Conservation (phyloP, 2,888 invertebrate species). For the Scaptomyza flava region DNA sequence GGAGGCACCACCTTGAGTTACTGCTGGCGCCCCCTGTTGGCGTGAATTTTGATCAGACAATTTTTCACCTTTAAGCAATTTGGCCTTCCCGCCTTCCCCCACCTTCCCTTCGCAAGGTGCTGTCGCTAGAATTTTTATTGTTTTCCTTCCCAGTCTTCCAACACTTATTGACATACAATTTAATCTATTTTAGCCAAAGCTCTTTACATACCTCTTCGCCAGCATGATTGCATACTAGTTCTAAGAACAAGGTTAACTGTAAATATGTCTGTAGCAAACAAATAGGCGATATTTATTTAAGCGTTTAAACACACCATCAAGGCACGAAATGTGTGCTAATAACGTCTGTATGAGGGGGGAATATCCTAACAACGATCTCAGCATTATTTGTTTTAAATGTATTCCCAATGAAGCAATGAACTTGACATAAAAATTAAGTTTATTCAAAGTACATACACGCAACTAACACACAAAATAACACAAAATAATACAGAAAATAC, state of each 20-base stretch:
- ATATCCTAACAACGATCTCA: background rate
- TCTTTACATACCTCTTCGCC: conserved; percentile 24
- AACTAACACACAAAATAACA: background rate
- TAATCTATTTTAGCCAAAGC: conserved; percentile 52
- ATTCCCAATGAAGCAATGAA: background rate
- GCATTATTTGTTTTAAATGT: background rate
- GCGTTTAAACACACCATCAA: too few relatives aligned
- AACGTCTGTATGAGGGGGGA: too few relatives aligned
- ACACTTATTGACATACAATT: conserved; percentile 48
- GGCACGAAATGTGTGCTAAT: too few relatives aligned
- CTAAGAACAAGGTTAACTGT: conserved; percentile 9
- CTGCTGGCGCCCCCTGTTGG: conserved; percentile 21
- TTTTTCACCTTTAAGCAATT: conserved; percentile 69
- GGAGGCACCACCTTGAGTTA: conserved; percentile 34
- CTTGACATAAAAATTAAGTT: background rate
- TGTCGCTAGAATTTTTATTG: conserved; percentile 42
- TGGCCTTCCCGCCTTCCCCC: conserved; percentile 3
- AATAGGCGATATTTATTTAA: too few relatives aligned
- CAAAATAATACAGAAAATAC: background rate
- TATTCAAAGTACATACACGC: background rate
- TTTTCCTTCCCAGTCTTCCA: conserved; percentile 32
- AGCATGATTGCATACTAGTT: conserved; percentile 11
- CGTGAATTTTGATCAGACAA: conserved; percentile 55
- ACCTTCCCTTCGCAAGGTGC: conserved; percentile 2
- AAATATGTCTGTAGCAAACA: conserved; percentile 16